A percentile compares a stretch with the other conserved stretches of the same genome.
Conservation (phyloP, 2,888 invertebrate genomes). For the Calliopum simillimum region DNA sequence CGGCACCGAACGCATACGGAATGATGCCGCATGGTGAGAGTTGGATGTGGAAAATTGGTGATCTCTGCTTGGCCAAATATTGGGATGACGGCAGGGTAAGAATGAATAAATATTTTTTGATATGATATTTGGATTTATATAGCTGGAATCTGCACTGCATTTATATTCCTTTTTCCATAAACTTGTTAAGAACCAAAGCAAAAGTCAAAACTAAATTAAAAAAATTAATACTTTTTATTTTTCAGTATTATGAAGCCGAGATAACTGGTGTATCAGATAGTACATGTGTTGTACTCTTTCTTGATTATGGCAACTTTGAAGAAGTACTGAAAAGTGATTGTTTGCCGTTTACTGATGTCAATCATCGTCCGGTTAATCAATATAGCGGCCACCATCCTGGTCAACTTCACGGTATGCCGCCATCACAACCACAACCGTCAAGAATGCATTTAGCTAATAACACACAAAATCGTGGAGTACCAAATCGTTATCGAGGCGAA, state of each 20-base stretch:
- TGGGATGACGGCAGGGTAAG: slow-evolving; percentile 91
- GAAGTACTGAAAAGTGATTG: slow-evolving; percentile 88
- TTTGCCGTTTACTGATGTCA: slow-evolving; percentile 72
- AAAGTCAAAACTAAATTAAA: too few species aligned
- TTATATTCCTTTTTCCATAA: too few species aligned
- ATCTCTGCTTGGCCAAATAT: slow-evolving; percentile 89
- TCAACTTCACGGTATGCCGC: slow-evolving; percentile 15
- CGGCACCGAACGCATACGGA: slow-evolving; percentile 52
- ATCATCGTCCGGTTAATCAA: slow-evolving; percentile 58
- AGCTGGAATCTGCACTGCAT: too few species aligned
- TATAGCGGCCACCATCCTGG: slow-evolving; percentile 48
- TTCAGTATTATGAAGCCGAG: slow-evolving; percentile 84
- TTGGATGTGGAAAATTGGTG: slow-evolving; percentile 81
- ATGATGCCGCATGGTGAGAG: slow-evolving; percentile 50
- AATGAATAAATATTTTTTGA: slow-evolving; percentile 26
- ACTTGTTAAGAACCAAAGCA: too few species aligned
- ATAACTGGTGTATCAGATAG: slow-evolving; percentile 84
- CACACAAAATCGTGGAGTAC: slow-evolving; percentile 44
- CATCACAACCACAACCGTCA: slow-evolving; percentile 10
- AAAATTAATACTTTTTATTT: slow-evolving; percentile 40
- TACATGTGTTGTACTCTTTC: slow-evolving; percentile 87
- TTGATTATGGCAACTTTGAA: slow-evolving; percentile 90
- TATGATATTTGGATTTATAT: too few species aligned
- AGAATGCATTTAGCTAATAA: neutral
- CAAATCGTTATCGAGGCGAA: slow-evolving; percentile 61